Evolutionary conservation across 1,140 invertebrate genomes (phyloP), one percentile per base, ranked within the genome.

Genomic region (Sycophaga agraensis): DNA sequence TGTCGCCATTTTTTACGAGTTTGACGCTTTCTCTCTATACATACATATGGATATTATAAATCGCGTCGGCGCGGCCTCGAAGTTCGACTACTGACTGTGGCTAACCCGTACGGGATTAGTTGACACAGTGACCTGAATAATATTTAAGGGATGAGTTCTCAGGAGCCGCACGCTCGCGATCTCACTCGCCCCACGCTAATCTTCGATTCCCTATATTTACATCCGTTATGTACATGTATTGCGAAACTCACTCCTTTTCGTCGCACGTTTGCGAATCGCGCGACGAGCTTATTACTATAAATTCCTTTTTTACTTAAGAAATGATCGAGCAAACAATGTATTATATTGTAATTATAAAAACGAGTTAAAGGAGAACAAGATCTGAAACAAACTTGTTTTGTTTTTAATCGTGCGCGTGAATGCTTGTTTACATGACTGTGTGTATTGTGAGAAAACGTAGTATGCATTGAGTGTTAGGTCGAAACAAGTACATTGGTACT

Each of bases 331-430:
- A 50, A 51, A 35, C 40, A 21, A 16, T 63, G 60, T 63, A 63
- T 45, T 37, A 63, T 58, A 63, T 57, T 63, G 61, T 63, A 63
- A 63, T 63, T 63, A 63, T 45, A 51, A 28, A 2, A 28, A 45
- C 12, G 28, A 45, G 28, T 16, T n/a, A 53, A 62, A 40, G 35
- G 2, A 2, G 35, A 31, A 31, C 28, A 31, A 31, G 4, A 6
- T n/a, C 37, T 12, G 39, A 39, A 54, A 51, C 24, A 34, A 45
- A 46, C 4, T 19, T 11, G 28, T 6, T 11, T 31, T 31, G 28
- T 11, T 31, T 31, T 31, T 11, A 4, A n/a, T n/a, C n/a, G n/a
- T n/a, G n/a, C n/a, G n/a, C n/a, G n/a, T n/a, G n/a, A n/a, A n/a
- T n/a, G n/a, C n/a, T n/a, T n/a, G n/a, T n/a, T n/a, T n/a, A n/a